These are phyloP conservation scores for Idris sp. DNA, from an alignment of 1,140 invertebrate species.

Conservation along the genomic window DNA sequence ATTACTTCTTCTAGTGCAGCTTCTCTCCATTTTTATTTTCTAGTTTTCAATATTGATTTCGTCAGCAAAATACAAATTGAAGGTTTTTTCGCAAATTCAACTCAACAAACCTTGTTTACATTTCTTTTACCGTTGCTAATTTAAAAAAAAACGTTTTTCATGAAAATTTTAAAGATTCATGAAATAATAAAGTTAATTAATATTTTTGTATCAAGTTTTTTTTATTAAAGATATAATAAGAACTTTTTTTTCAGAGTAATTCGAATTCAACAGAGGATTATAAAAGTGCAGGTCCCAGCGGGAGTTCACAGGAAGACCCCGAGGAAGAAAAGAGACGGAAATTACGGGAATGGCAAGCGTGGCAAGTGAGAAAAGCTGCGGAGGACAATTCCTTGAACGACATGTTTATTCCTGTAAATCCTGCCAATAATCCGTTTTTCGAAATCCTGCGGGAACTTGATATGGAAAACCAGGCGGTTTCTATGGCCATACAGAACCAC, in stretches of 20 bases:
- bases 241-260: slow-evolving; percentile 11
- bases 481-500: slow-evolving; percentile 79
- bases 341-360: slow-evolving; percentile 82
- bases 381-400: slow-evolving; percentile 86
- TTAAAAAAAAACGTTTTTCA: too few species aligned
- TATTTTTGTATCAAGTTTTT: too few species aligned
- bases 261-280: slow-evolving; percentile 4
- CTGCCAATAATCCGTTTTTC: slow-evolving; percentile 65
- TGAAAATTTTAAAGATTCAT: too few species aligned
- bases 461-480: slow-evolving; percentile 80
- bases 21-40: too few species aligned
- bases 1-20: too few species aligned
- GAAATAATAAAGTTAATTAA: too few species aligned
- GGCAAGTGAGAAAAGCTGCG: slow-evolving; percentile 84
- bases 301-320: slow-evolving; percentile 23
- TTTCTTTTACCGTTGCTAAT: too few species aligned
- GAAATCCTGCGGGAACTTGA: slow-evolving; percentile 79
- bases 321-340: slow-evolving; percentile 65
- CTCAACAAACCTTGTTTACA: too few species aligned
- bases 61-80: too few species aligned
- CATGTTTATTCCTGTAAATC: slow-evolving; percentile 79
- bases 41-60: too few species aligned
- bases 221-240: too few species aligned
- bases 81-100: too few species aligned
- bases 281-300: slow-evolving; percentile 12